phyloP scores from a whole-genome alignment of 30 jellyfish, hydroid and myxozoan species.

The Cassiopea andromeda region DNA sequence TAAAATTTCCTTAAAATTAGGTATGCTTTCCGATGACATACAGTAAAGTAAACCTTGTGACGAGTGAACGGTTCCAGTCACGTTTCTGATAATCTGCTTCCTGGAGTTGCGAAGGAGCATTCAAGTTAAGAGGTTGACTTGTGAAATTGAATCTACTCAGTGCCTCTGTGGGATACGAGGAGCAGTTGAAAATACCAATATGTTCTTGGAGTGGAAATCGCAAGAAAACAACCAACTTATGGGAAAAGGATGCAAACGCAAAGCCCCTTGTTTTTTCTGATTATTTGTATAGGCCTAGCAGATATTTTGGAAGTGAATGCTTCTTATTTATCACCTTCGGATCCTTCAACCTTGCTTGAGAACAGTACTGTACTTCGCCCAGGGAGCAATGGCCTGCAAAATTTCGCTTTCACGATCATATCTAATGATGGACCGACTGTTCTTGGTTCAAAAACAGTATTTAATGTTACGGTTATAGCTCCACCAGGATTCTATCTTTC shows the following conservation, averaged over 20 bases:
- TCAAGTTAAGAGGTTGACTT: background rate
- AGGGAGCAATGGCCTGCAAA: background rate
- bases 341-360: background rate
- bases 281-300: background rate
- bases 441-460: conserved; percentile 51
- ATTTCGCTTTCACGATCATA: background rate
- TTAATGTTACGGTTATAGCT: conserved; percentile 28
- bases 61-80: no score
- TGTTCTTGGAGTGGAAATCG: conserved; percentile 27
- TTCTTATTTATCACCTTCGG: background rate
- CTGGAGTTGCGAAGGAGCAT: conserved; percentile 32
- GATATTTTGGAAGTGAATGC: background rate
- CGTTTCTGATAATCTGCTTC: no score
- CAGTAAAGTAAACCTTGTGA: no score
- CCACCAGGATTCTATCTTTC: conserved; percentile 17
- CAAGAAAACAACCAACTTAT: background rate
- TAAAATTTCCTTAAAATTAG: no score
- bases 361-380: conserved; percentile 1
- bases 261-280: conserved; percentile 7
- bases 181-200: background rate
- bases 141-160: background rate
- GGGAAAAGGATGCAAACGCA: conserved; percentile 49
- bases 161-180: conserved; percentile 47
- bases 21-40: no score
- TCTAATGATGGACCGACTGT: conserved; percentile 73